A percentile compares a stretch with the other conserved stretches of the same genome.
Conservation (phyloP, 2,888 invertebrate species). For the Pseudococcus longispinus region DNA sequence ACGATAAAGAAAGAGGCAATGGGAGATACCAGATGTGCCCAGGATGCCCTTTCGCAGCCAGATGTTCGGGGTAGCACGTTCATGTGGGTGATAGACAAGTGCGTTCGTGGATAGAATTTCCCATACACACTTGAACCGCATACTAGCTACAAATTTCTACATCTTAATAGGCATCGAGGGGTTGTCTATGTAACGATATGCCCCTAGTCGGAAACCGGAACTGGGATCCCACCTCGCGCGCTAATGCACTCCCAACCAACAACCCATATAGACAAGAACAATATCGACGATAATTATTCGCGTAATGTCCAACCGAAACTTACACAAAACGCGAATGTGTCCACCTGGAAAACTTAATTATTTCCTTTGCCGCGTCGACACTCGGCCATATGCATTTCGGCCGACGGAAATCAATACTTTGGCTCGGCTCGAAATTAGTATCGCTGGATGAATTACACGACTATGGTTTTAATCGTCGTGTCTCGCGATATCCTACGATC, state of each 20-base stretch:
- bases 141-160: constrained; percentile 4
- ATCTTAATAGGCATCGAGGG: background rate
- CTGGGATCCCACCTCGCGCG: constrained; percentile 4
- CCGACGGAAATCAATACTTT: constrained; percentile 26
- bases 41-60: background rate
- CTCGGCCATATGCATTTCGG: background rate
- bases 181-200: background rate
- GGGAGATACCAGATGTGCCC: constrained; percentile 14
- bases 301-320: background rate
- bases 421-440: background rate
- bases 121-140: background rate
- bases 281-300: constrained; percentile 45
- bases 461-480: constrained; percentile 3
- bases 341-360: constrained; percentile 39
- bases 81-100: constrained; percentile 42
- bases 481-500: too few relatives aligned
- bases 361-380: background rate
- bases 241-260: constrained; percentile 27
- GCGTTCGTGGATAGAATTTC: constrained; percentile 26
- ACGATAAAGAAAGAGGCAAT: background rate
- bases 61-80: constrained; percentile 43
- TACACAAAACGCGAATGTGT: background rate
- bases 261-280: constrained; percentile 11
- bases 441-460: background rate
- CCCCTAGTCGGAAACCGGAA: constrained; percentile 30